Evolutionary conservation across 1,140 invertebrate genomes (phyloP).

Genomic region (Drosophila athabasca): DNA sequence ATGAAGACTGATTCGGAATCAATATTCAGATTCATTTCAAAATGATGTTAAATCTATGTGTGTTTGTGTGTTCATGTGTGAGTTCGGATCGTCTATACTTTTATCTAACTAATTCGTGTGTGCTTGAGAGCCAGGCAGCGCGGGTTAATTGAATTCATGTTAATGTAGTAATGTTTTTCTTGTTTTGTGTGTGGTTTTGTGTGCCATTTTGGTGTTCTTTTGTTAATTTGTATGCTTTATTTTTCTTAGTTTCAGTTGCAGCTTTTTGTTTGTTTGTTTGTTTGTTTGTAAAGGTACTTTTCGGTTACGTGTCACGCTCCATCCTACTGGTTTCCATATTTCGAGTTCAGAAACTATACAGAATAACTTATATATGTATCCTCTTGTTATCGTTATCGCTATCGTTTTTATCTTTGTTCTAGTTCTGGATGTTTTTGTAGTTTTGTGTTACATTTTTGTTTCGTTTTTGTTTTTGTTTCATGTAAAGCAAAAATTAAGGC

Average conservation of each 20-base stretch:
- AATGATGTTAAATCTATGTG: conserved; percentile 21
- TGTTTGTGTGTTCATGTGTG: conserved; percentile 2
- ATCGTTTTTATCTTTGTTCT: conserved; percentile 28
- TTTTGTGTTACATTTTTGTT: conserved; percentile 29
- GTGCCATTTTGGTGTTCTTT: neutral
- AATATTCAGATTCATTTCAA: neutral
- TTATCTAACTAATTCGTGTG: neutral
- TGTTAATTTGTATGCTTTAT: conserved; percentile 10
- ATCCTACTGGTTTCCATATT: conserved; percentile 28
- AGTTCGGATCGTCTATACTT: conserved; percentile 8
- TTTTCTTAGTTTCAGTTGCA: conserved; percentile 26
- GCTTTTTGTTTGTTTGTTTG: conserved; percentile 24
- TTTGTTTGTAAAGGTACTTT: conserved; percentile 47
- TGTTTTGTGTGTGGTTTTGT: neutral
- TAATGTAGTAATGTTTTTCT: conserved; percentile 8
- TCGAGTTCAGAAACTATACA: conserved; percentile 39
- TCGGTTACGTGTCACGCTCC: conserved; percentile 25
- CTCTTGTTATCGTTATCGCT: conserved; percentile 22
- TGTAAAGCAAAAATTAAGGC: conserved; percentile 72
- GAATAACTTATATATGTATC: conserved; percentile 44
- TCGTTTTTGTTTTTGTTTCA: conserved; percentile 36
- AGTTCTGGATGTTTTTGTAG: conserved; percentile 39
- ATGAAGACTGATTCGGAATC: too few relatives aligned
- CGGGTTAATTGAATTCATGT: conserved; percentile 13
- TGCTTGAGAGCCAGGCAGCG: conserved; percentile 19